These are phyloP conservation scores for Acholoe squamosa DNA, from an alignment of 2,888 invertebrate genomes.

Conservation along the genomic window DNA sequence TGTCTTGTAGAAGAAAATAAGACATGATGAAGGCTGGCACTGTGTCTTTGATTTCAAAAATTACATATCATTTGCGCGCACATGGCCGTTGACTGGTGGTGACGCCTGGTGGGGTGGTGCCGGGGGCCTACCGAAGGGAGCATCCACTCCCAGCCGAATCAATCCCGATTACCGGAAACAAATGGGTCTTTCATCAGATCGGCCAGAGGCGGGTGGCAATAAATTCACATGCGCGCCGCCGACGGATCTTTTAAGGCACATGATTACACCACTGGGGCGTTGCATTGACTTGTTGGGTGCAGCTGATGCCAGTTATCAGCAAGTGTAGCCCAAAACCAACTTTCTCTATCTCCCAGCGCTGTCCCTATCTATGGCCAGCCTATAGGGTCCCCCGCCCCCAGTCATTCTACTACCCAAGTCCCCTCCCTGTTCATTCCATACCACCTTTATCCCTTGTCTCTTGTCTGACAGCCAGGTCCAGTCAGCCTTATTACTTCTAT, in stretches of 20 bases:
- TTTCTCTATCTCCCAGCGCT: no score
- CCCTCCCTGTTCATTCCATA: no score
- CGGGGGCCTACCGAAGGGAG: background rate
- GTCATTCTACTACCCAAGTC: no score
- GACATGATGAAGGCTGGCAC: background rate
- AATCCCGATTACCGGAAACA: constrained; percentile 6
- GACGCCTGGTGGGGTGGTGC: background rate
- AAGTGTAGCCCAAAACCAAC: constrained; percentile 4
- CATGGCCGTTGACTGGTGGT: background rate
- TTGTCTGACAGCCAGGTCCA: no score
- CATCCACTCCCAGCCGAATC: constrained; percentile 2
- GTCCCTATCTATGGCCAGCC: no score
- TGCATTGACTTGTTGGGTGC: background rate
- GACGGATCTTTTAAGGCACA: constrained; percentile 7
- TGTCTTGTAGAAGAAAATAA: background rate
- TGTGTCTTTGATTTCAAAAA: constrained; percentile 20
- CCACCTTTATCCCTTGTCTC: no score
- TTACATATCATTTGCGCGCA: background rate
- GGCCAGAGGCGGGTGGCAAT: background rate
- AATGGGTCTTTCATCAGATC: constrained; percentile 11
- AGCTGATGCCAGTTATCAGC: background rate
- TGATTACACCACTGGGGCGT: background rate
- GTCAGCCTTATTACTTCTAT: no score
- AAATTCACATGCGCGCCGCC: background rate
- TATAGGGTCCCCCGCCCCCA: no score